Base-by-base conservation (phyloP, 2,888 invertebrate genomes). In the Chaetogeoica ovagalla region DNA sequence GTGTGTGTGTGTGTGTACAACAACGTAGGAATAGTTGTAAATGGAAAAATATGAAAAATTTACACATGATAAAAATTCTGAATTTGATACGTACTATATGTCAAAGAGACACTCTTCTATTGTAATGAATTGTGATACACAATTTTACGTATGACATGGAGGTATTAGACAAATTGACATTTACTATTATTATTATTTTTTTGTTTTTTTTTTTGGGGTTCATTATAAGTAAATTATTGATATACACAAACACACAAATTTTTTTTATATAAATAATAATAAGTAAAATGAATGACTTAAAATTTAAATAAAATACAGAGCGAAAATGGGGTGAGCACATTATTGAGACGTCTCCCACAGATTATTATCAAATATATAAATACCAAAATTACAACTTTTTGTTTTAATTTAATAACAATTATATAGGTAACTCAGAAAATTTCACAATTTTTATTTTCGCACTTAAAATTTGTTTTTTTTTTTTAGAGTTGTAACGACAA, bases 291-390 rank as follows among this genome's bases (percentile, higher is more conserved):
- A 74, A 37, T 63, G 75, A 60, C 74, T 81, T 75, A 81, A 81
- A 81, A 76, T 76, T 69, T 81, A 81, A 81, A 75, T 76, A 69
- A 81, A 81, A 81, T 81, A 81, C 69, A 81, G 75, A 81, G 60
- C 69, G 65, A 81, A 76, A 81, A 81, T 63, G 68, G 76, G 75
- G 74, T 81, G 69, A 69, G 68, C 76, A 69, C 66, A 76, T 69
- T 76, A 37, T 69, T 76, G 69, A 81, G 69, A 69, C 43, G 37
- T 70, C 39, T 60, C 79, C 70, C 79, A 79, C 60, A 70, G 55
- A 70, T 70, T 63, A 79, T 70, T 39, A 52, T 48, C 15, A 48
- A 48, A 48, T 48, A 60, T 70, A 62, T 62, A 69, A 77, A 77
- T 69, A 77, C 69, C 77, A 79, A 79, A 71, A 71, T 71, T 70